phyloP scores from a whole-genome alignment of 2,113 vertebrate species.

The Lepus timidus region DNA sequence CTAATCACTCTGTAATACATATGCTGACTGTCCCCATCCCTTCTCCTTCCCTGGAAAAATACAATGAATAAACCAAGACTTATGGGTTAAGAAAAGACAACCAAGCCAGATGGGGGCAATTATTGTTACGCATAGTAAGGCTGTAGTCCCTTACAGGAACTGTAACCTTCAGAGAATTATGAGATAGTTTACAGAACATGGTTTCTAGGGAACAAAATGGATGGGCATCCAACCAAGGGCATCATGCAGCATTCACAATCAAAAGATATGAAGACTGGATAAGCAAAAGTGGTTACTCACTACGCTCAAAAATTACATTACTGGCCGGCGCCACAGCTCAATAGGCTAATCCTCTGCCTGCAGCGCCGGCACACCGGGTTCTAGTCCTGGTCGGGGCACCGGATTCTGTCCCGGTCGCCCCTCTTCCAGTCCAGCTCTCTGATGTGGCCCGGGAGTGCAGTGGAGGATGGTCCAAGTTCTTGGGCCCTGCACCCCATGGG shows the following conservation, averaged over 20 bases:
- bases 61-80: slow-evolving; percentile 80
- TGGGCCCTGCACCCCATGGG: too few relatives aligned
- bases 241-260: not conserved
- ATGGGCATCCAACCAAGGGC: not conserved
- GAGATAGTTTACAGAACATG: not conserved
- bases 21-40: slow-evolving; percentile 66
- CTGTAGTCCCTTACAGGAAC: not conserved
- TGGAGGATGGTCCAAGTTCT: too few relatives aligned
- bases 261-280: not conserved
- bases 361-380: too few relatives aligned
- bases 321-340: too few relatives aligned
- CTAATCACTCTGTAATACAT: not conserved
- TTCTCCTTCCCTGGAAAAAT: slow-evolving; percentile 76
- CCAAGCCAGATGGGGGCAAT: not conserved
- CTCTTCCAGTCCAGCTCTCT: too few relatives aligned
- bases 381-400: too few relatives aligned
- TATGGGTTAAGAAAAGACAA: slow-evolving; percentile 44
- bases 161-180: not conserved
- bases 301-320: not conserved
- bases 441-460: too few relatives aligned
- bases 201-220: not conserved
- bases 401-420: too few relatives aligned
- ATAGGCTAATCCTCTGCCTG: too few relatives aligned
- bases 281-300: not conserved
- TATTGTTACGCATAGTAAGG: not conserved